Percentiles rank a stretch among this genome's conserved stretches.
These are phyloP conservation scores for Drosophila pandora DNA, from an alignment of 1,140 invertebrate genomes.

Conservation along the genomic window DNA sequence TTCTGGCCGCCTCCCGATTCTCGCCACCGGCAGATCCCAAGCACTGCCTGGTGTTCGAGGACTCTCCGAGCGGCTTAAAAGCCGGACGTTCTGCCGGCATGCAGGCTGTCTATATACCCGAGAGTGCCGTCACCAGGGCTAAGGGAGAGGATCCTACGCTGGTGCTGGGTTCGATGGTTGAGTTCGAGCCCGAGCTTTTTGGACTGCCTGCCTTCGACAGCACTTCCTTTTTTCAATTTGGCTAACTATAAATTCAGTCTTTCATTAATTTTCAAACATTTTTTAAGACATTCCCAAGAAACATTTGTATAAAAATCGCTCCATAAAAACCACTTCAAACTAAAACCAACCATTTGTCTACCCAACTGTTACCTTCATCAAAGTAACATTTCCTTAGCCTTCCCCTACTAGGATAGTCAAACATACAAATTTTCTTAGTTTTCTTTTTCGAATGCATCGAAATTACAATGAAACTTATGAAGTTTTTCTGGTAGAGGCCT, in stretches of 20 bases:
- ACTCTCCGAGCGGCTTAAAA: slow-evolving; percentile 93
- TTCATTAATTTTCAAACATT: background rate
- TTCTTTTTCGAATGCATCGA: no score
- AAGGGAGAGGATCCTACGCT: slow-evolving; percentile 85
- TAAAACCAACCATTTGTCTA: background rate
- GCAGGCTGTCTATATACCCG: slow-evolving; percentile 95
- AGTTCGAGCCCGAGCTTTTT: slow-evolving; percentile 94
- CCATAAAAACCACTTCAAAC: no score
- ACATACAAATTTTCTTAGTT: background rate
- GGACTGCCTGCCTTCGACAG: slow-evolving; percentile 87
- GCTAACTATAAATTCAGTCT: slow-evolving; percentile 54
- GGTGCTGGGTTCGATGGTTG: slow-evolving; percentile 90
- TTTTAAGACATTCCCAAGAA: no score
- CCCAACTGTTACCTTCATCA: background rate
- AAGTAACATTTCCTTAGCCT: background rate
- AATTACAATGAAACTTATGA: background rate
- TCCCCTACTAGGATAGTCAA: background rate
- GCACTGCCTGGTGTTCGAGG: slow-evolving; percentile 96
- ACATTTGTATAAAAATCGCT: no score
- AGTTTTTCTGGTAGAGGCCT: background rate
- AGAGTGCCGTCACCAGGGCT: slow-evolving; percentile 84
- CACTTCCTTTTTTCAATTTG: slow-evolving; percentile 71
- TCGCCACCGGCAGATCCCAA: slow-evolving; percentile 87
- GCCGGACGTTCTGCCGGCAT: slow-evolving; percentile 92
- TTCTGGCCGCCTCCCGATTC: slow-evolving; percentile 93